These are phyloP conservation scores for Percina caprodes DNA, from an alignment of 2,113 vertebrate species.

Conservation along the genomic window DNA sequence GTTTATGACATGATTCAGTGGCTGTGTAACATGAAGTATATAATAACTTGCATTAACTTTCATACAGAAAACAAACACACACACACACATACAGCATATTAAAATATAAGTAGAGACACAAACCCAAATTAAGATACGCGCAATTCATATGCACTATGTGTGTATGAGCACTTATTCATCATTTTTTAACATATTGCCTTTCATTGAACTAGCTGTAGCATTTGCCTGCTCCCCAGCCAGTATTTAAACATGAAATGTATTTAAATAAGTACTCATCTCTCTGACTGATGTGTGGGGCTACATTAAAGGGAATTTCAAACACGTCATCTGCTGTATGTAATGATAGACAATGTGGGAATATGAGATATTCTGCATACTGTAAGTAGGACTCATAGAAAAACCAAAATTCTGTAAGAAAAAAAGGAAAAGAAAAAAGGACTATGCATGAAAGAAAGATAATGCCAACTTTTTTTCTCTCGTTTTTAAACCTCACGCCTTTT, in stretches of 20 bases:
- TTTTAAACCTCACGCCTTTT: conserved; percentile 68
- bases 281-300: conserved; percentile 71
- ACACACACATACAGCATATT: conserved; percentile 39
- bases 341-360: conserved; percentile 65
- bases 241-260: conserved; percentile 82
- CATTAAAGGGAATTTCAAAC: conserved; percentile 76
- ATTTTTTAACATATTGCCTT: conserved; percentile 72
- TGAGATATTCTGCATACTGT: conserved; percentile 72
- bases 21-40: conserved; percentile 67
- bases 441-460: conserved; percentile 83
- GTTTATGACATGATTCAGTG: conserved; percentile 60
- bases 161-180: conserved; percentile 62
- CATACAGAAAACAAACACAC: conserved; percentile 55
- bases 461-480: conserved; percentile 74
- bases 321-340: conserved; percentile 75
- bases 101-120: conserved; percentile 42
- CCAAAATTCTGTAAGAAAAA: conserved; percentile 73
- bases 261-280: conserved; percentile 81
- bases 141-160: conserved; percentile 65
- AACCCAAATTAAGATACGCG: conserved; percentile 37
- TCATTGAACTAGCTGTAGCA: conserved; percentile 80
- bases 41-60: conserved; percentile 63
- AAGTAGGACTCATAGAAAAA: conserved; percentile 80
- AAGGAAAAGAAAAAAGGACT: conserved; percentile 61
- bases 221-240: conserved; percentile 82